phyloP scores from a whole-genome alignment of 2,797 vertebrate species.

The Brachymystax lenok region DNA sequence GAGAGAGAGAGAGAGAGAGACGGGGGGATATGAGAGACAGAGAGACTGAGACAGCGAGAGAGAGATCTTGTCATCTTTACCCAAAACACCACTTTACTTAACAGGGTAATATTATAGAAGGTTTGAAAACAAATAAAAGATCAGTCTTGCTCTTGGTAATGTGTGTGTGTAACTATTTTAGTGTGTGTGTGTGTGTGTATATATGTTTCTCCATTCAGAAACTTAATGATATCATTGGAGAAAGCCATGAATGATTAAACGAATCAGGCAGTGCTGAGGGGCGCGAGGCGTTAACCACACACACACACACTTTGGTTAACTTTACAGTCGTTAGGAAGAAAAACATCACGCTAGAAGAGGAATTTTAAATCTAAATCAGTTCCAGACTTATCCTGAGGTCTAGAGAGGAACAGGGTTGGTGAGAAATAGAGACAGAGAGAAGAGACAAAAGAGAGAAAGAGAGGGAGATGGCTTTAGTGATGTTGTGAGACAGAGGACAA shows the following conservation, averaged over 20 bases:
- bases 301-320: not conserved
- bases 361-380: not conserved
- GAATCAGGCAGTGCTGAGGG: not conserved
- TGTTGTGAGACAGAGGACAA: not conserved
- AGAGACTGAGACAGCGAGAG: not conserved
- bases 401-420: not conserved
- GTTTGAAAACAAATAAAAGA: not conserved
- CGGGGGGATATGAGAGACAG: not conserved
- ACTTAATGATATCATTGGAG: not conserved
- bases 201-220: not conserved
- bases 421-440: not conserved
- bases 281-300: not conserved
- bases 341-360: not conserved
- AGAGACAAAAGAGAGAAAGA: not conserved
- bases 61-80: not conserved
- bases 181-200: too few species aligned
- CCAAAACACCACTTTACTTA: not conserved
- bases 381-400: not conserved
- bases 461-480: not conserved
- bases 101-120: not conserved
- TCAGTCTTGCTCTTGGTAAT: not conserved
- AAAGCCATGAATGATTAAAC: slow-evolving; percentile 10
- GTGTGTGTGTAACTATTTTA: not conserved
- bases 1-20: too few species aligned
- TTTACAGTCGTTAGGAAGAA: slow-evolving; percentile 2